Evolutionary conservation across 2,797 vertebrate genomes (phyloP).

Genomic region (Microtus obscurus): DNA sequence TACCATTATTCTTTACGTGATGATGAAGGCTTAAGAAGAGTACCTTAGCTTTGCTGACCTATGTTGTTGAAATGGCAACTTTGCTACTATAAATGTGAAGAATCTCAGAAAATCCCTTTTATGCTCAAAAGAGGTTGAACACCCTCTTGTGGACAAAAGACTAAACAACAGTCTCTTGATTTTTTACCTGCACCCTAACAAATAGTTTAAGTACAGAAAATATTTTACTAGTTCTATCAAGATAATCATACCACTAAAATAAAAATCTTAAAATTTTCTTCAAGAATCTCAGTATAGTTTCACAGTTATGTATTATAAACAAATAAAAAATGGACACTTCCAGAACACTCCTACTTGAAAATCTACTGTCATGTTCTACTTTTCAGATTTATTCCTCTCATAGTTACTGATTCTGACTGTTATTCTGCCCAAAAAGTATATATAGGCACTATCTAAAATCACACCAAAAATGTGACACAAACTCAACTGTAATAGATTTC

Average conservation of each 20-base stretch:
- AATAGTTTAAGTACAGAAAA: slow-evolving; percentile 43
- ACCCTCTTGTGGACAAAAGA: slow-evolving; percentile 61
- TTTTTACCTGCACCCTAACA: slow-evolving; percentile 53
- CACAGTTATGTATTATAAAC: slow-evolving; percentile 54
- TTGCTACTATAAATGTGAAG: slow-evolving; percentile 3
- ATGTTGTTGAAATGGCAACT: slow-evolving; percentile 5
- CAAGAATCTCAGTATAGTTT: slow-evolving; percentile 57
- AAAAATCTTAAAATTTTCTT: slow-evolving; percentile 63
- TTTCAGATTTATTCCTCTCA: slow-evolving; percentile 62
- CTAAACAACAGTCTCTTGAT: slow-evolving; percentile 61
- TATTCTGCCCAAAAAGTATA: slow-evolving; percentile 62
- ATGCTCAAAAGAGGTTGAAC: slow-evolving; percentile 4
- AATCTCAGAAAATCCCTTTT: slow-evolving; percentile 43
- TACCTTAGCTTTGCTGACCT: slow-evolving; percentile 19
- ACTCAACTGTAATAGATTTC: slow-evolving; percentile 47
- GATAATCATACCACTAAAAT: slow-evolving; percentile 46
- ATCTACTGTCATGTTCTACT: slow-evolving; percentile 35
- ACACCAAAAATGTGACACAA: slow-evolving; percentile 58
- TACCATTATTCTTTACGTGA: slow-evolving; percentile 36
- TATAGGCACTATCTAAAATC: slow-evolving; percentile 65
- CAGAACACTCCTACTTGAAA: slow-evolving; percentile 56
- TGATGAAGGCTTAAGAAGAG: slow-evolving; percentile 50
- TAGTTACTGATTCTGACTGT: slow-evolving; percentile 26
- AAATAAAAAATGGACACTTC: slow-evolving; percentile 42
- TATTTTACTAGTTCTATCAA: slow-evolving; percentile 57